Evolutionary conservation across 2,888 invertebrate species (phyloP).

Genomic region (Dynastes tityus): DNA sequence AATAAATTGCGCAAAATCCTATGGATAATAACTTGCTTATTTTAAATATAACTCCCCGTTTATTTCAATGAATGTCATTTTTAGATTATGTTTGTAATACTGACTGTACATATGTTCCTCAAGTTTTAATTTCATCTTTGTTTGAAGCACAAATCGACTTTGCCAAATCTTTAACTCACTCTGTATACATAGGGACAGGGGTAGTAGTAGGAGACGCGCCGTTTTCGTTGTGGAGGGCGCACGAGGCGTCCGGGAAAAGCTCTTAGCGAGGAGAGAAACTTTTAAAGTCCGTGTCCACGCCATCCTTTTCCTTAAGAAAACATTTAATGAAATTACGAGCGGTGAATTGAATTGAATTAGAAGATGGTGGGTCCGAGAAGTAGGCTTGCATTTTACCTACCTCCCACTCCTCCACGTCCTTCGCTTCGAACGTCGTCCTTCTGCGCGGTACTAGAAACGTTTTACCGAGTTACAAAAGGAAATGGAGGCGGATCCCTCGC

Average conservation of each 20-base stretch:
- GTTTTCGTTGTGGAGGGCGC: not conserved
- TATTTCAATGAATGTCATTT: no score
- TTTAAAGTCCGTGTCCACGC: conserved; percentile 51
- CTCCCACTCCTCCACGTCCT: not conserved
- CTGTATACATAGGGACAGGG: no score
- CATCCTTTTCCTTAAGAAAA: conserved; percentile 56
- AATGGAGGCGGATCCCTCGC: not conserved
- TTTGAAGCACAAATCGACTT: no score
- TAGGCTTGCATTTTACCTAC: not conserved
- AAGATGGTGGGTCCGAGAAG: conserved; percentile 9
- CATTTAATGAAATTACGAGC: conserved; percentile 62
- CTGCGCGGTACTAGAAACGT: not conserved
- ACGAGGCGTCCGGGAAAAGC: conserved; percentile 2
- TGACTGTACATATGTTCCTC: no score
- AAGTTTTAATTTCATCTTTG: no score
- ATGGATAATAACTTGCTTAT: no score
- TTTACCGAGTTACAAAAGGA: not conserved
- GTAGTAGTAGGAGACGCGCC: no score
- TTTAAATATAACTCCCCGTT: no score
- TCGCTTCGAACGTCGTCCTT: no score
- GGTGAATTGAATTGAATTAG: conserved; percentile 61
- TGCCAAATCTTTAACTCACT: no score
- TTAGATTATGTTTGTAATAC: no score
- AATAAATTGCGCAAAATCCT: no score
- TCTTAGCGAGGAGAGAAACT: conserved; percentile 24